These are phyloP conservation scores for Escarpia spicata DNA, from an alignment of 2,888 invertebrate genomes.

Conservation along the genomic window DNA sequence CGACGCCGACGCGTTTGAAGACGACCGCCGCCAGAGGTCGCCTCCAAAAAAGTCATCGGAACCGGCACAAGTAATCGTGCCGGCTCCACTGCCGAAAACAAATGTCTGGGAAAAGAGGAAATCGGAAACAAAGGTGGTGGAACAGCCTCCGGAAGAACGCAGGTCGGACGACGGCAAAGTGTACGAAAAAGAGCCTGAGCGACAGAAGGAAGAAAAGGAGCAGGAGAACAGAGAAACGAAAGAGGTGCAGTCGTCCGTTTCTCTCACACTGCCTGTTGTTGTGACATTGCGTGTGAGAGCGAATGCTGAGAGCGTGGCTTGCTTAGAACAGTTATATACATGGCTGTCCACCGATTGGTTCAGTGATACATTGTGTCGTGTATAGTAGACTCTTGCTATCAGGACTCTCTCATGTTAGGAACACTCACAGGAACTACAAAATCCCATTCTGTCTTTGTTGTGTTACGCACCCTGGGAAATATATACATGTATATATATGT, in stretches of 20 bases:
- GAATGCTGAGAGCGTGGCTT: background rate
- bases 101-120: constrained; percentile 59
- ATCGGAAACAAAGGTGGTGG: background rate
- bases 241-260: background rate
- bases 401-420: no score
- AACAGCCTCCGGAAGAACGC: background rate
- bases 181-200: background rate
- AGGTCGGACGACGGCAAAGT: background rate
- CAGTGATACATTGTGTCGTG: no score
- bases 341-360: background rate
- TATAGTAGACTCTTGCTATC: no score
- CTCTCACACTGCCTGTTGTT: background rate
- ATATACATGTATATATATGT: no score
- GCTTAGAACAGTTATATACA: background rate
- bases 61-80: constrained; percentile 43
- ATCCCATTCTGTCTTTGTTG: no score
- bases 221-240: background rate
- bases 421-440: no score
- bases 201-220: background rate
- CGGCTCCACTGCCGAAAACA: constrained; percentile 61
- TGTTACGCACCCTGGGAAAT: no score
- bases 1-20: constrained; percentile 40
- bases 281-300: background rate
- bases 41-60: constrained; percentile 28
- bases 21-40: constrained; percentile 33